Conservation (phyloP, 2,113 vertebrate genomes). For the Haliaeetus leucogaster region DNA sequence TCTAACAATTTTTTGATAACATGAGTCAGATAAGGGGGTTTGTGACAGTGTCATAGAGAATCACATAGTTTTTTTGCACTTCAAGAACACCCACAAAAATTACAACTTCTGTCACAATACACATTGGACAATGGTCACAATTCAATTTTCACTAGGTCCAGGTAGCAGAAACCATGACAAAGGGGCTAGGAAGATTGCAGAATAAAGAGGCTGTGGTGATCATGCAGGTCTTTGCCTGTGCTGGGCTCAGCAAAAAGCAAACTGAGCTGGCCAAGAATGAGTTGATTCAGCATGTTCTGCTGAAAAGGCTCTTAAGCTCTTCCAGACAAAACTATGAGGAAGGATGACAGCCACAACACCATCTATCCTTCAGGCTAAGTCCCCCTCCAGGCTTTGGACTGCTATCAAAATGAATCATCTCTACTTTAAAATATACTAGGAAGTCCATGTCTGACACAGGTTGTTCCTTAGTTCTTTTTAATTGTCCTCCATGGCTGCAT, state of each 20-base stretch:
- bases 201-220: not conserved
- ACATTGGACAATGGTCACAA: not conserved
- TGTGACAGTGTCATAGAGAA: not conserved
- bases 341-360: not conserved
- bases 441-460: not conserved
- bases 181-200: not conserved
- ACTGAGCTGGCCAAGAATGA: not conserved
- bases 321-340: not conserved
- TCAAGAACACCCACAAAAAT: not conserved
- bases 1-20: not conserved
- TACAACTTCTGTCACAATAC: not conserved
- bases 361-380: not conserved
- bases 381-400: not conserved
- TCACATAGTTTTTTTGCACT: not conserved
- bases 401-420: not conserved
- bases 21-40: not conserved
- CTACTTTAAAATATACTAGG: not conserved
- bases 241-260: not conserved
- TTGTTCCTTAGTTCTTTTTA: not conserved
- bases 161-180: not conserved
- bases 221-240: not conserved
- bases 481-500: not conserved
- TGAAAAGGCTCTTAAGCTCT: not conserved
- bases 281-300: not conserved
- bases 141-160: not conserved